phyloP scores from a whole-genome alignment of 2,888 invertebrate species.

The Mythimna lalbum region DNA sequence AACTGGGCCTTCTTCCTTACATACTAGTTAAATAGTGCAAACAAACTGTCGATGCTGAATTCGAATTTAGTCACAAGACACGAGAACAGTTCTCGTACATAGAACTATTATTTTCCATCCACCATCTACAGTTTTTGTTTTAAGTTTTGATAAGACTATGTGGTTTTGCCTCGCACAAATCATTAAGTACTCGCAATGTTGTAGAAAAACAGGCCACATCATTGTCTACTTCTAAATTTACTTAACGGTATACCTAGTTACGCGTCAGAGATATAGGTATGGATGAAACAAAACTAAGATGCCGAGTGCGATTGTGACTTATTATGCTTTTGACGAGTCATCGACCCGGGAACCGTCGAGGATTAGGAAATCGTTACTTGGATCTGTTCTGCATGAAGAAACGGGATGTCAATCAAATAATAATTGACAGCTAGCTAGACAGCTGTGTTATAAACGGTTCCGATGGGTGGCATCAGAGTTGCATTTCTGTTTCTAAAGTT shows the following conservation, averaged over 20 bases:
- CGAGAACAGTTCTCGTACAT: neutral
- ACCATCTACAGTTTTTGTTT: neutral
- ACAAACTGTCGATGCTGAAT: neutral
- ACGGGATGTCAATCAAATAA: slow-evolving; percentile 64
- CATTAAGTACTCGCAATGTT: neutral
- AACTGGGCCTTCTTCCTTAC: neutral
- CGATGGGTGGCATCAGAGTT: slow-evolving; percentile 30
- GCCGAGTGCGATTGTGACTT: slow-evolving; percentile 79
- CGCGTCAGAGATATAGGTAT: slow-evolving; percentile 6
- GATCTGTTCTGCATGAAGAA: slow-evolving; percentile 72
- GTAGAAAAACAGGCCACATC: neutral
- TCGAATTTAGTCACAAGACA: neutral
- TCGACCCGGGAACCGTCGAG: slow-evolving; percentile 78
- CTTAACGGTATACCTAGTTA: slow-evolving; percentile 17
- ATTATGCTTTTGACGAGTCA: slow-evolving; percentile 78
- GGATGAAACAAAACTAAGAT: slow-evolving; percentile 68
- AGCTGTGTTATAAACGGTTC: slow-evolving; percentile 43
- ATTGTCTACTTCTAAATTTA: slow-evolving; percentile 15
- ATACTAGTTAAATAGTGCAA: neutral
- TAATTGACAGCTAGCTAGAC: slow-evolving; percentile 52
- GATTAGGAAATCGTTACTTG: slow-evolving; percentile 82
- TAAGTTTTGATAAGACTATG: neutral
- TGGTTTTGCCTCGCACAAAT: neutral
- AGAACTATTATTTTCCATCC: neutral
- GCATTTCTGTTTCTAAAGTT: slow-evolving; percentile 61